Percentiles rank a stretch among this genome's conserved stretches.
Evolutionary conservation across 1,140 invertebrate species (phyloP).

Genomic region (Acromyrmex heyeri): DNA sequence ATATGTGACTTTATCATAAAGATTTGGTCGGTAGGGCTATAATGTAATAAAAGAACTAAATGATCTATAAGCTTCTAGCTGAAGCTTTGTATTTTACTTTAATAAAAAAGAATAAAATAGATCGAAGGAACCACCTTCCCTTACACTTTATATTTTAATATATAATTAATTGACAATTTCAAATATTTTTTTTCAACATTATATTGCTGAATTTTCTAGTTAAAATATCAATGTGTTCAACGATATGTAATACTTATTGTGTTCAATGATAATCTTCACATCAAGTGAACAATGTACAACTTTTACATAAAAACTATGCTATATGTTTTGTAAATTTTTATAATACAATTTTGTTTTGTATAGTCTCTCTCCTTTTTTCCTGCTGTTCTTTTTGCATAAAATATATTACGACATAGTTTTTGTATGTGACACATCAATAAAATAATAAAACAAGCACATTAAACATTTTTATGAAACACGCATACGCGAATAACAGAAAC

Average conservation of each 20-base stretch:
- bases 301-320: neutral
- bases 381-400: neutral
- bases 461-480: slow-evolving; percentile 15
- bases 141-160: neutral
- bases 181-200: neutral
- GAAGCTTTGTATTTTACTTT: too few species aligned
- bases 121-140: too few species aligned
- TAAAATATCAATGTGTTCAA: neutral
- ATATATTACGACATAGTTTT: neutral
- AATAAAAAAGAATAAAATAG: too few species aligned
- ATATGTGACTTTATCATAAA: too few species aligned
- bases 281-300: neutral
- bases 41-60: too few species aligned
- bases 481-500: neutral
- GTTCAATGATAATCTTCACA: neutral
- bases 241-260: neutral
- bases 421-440: neutral
- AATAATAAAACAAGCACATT: slow-evolving; percentile 35
- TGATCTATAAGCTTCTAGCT: too few species aligned
- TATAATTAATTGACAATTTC: neutral
- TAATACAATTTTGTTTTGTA: slow-evolving; percentile 14
- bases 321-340: neutral
- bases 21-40: too few species aligned
- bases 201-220: neutral
- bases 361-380: slow-evolving; percentile 47